Evolutionary conservation across 2,113 vertebrate genomes (phyloP), one percentile per base, ranked within the genome.

Genomic region (Arvicanthis niloticus): DNA sequence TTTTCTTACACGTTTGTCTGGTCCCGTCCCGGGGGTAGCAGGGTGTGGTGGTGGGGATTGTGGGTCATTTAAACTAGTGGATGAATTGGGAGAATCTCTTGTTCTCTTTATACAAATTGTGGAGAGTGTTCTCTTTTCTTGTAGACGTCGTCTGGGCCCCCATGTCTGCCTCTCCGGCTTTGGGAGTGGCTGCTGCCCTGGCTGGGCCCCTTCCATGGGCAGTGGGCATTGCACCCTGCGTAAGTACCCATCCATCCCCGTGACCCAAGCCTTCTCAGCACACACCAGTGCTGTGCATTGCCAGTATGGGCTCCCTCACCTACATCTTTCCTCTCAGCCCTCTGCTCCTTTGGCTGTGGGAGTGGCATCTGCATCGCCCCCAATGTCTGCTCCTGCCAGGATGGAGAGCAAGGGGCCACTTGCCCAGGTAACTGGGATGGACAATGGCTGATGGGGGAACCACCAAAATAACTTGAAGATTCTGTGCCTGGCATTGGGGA

Each of bases 281-380:
- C 53, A 31, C 65, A 21, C 2, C 4, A 2, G 93, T 45, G 24
- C 72, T 60, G 89, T 34, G 48, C 16, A 1, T 60, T 58, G 58
- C 68, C 67, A 42, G 80, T 1, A 7, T 3, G 26, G 9, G 2
- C 70, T 60, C 90, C 56, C 93, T 98, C 62, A 97, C 7, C 0
- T 5, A 19, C 3, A 0, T 89, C 26, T 82, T 75, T 94, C 96
- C 89, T 88, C 45, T 9, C 89, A 98, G 99, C 99, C 0, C 98
- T 99, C 31, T 99, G 99, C 93, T 98, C 98, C 97, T 99, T 98
- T 0, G 99, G 99, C 92, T 99, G 99, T 0, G 99, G 99, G 37
- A 95, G 91, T 1, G 99, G 99, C 11, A 96, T 98, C 88, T 99
- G 99, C 94, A 82, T 99, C 0, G 98, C 99, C 40, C 99, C 99